These are phyloP conservation scores for Pandion haliaetus DNA, from an alignment of 2,113 vertebrate genomes.

Conservation along the genomic window DNA sequence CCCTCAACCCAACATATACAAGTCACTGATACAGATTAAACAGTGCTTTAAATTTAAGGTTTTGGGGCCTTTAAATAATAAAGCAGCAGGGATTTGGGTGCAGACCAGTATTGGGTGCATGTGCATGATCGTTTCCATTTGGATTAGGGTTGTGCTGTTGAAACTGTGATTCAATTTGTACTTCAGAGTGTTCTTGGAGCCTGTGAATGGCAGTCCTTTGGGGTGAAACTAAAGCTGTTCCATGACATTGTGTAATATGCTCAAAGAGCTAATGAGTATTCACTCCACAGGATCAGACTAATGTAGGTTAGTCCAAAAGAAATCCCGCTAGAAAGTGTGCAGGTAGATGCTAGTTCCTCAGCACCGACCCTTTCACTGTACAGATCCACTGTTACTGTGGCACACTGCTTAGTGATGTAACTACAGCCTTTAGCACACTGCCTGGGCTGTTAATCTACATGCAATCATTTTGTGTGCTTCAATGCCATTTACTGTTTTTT, in stretches of 20 bases:
- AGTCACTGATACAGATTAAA: not conserved
- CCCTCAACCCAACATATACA: not conserved
- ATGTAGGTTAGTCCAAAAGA: not conserved
- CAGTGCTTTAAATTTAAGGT: not conserved
- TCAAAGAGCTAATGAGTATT: not conserved
- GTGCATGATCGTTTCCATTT: rapidly evolving
- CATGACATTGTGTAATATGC: not conserved
- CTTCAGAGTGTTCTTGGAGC: not conserved
- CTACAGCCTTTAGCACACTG: not conserved
- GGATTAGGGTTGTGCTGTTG: not conserved
- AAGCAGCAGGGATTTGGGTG: not conserved
- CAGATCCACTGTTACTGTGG: not conserved
- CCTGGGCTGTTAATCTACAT: not conserved
- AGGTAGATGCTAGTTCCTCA: not conserved
- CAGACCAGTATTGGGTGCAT: not conserved
- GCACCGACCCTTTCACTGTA: not conserved
- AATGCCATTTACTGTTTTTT: not conserved
- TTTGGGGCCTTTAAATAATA: not conserved
- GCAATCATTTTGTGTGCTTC: not conserved
- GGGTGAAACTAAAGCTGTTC: not conserved
- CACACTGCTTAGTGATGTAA: not conserved
- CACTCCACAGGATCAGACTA: not conserved
- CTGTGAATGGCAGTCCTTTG: not conserved
- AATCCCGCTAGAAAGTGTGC: not conserved
- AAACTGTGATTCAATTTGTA: not conserved